Evolutionary conservation across 2,888 invertebrate genomes (phyloP), one percentile per base, ranked within the genome.

Genomic region (Drosophila meridionalis): DNA sequence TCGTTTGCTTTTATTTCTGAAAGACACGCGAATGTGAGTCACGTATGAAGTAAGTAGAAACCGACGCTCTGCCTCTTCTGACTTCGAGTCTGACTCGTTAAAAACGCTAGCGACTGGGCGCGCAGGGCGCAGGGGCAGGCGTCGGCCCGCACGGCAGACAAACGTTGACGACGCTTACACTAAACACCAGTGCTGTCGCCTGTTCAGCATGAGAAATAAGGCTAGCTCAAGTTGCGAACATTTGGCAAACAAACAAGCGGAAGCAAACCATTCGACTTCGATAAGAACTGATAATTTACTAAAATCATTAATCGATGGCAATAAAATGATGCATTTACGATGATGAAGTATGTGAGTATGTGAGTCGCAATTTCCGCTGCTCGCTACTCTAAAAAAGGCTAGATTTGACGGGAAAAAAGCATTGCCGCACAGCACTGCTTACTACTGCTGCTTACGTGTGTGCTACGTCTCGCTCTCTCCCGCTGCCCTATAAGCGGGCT

Each of bases 21-120:
- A 85, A 89, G 90, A 87, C 87, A 90, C 87, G 87, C 87, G 90
- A 87, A 90, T 89, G 86, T 87, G 87, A 87, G 90, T 87, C 87
- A 87, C 82, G 89, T 86, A 90, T 86, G 78, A 87, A 87, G 86
- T 82, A 87, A 85, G 89, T 89, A 85, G 89, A 87, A 83, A 87
- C 87, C 67, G 72, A 86, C 77, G 79, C 84, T 81, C 59, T 65
- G 53, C 56, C 47, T 65, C 65, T 65, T 65, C 65, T 65, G 69
- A 56, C 69, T 69, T 50, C 56, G 26, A 47, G 69, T 57, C 72
- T 64, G 70, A 69, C 67, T 72, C 43, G 62, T 69, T 78, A 59
- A 74, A 70, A 70, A 26, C 32, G 34, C 42, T 42, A 48, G 38
- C 43, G 57, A 40, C 4, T 43, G 67, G 14, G 38, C 14, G 43